Percentiles rank a stretch among this genome's conserved stretches.
Conservation (phyloP, 2,113 vertebrate species). For the Nymphicus hollandicus region DNA sequence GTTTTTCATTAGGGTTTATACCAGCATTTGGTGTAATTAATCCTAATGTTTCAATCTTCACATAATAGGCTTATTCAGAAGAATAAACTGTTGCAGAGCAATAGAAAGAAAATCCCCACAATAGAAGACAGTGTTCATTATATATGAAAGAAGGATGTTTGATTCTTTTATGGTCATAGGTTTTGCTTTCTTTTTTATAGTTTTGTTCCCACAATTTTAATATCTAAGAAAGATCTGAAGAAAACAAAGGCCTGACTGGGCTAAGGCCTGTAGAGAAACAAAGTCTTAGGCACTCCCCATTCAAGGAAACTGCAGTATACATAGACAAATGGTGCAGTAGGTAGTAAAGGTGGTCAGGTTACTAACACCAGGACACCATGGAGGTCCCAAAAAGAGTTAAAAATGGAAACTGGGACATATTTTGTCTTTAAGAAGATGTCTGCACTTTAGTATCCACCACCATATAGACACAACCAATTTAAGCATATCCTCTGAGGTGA, state of each 20-base stretch:
- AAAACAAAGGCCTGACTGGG: not conserved
- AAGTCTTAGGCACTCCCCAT: fast-evolving
- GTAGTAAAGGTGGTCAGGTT: not conserved
- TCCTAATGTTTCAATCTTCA: constrained; percentile 70
- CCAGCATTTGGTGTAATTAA: constrained; percentile 71
- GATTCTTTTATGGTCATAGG: not conserved
- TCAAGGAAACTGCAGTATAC: not conserved
- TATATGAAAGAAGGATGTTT: not conserved
- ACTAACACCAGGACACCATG: fast-evolving
- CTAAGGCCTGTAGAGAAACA: not conserved
- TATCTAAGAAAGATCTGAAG: not conserved
- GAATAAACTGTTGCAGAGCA: constrained; percentile 36
- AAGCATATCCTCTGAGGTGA: not conserved
- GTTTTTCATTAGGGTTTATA: constrained; percentile 71
- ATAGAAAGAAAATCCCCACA: constrained; percentile 31
- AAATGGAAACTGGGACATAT: not conserved
- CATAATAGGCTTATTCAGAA: constrained; percentile 69
- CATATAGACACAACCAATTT: fast-evolving
- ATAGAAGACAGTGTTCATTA: not conserved
- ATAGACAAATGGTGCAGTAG: not conserved
- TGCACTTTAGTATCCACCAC: not conserved
- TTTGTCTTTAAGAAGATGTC: not conserved
- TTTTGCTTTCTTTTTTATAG: not conserved
- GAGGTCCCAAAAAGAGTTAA: not conserved
- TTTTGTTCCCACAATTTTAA: not conserved